A percentile compares a stretch with the other conserved stretches of the same genome.
Conservation (phyloP, 2,797 vertebrate species). For the Falco berigora region DNA sequence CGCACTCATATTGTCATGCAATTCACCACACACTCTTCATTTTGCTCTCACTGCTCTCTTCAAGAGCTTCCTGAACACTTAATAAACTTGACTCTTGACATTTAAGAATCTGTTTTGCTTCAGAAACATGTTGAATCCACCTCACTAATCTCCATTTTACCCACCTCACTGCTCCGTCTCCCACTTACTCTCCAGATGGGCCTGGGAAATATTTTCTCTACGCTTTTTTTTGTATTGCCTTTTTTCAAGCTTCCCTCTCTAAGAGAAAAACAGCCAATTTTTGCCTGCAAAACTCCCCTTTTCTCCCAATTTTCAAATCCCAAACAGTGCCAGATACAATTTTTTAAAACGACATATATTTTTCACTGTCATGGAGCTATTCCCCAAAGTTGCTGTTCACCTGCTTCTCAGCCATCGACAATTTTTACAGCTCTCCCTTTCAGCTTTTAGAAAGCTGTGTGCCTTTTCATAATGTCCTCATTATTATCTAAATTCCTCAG, state of each 20-base stretch:
- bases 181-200: neutral
- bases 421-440: neutral
- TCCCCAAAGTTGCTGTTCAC: neutral
- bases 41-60: neutral
- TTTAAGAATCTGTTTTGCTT: conserved; percentile 42
- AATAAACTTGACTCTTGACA: conserved; percentile 40
- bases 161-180: neutral
- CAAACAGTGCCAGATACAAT: neutral
- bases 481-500: neutral
- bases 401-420: neutral
- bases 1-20: neutral
- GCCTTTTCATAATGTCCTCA: neutral
- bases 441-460: neutral
- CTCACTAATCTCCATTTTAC: neutral
- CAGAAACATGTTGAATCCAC: neutral
- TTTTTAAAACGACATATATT: neutral
- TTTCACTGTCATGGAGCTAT: neutral
- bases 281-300: neutral
- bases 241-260: neutral
- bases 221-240: neutral
- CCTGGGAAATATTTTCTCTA: neutral
- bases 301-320: neutral
- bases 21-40: neutral
- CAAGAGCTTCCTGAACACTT: conserved; percentile 33
- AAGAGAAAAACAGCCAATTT: neutral